Evolutionary conservation across 2,888 invertebrate species (phyloP).

Genomic region (Norana najaformis): DNA sequence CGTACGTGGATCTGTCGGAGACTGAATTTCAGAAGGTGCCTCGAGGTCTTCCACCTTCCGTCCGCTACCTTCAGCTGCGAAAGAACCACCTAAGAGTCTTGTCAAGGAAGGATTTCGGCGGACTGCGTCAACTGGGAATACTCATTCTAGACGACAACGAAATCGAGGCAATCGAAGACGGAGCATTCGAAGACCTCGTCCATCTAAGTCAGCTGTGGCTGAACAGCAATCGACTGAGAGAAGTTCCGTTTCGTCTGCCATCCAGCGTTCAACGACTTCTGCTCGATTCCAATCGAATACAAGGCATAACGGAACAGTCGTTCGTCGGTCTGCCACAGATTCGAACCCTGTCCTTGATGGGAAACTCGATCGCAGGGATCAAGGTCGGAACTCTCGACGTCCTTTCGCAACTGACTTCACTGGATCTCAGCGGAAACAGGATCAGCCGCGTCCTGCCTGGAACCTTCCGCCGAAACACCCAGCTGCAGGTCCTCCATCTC

Average conservation of each 20-base stretch:
- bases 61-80: constrained; percentile 43
- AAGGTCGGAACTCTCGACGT: neutral
- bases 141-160: constrained; percentile 81
- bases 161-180: constrained; percentile 46
- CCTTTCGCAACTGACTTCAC: neutral
- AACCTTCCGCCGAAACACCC: constrained; percentile 16
- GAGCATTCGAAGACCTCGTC: neutral
- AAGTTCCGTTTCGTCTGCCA: constrained; percentile 14
- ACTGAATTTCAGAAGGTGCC: constrained; percentile 41
- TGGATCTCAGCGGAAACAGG: constrained; percentile 25
- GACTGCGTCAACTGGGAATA: constrained; percentile 70
- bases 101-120: constrained; percentile 18
- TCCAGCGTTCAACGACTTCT: neutral
- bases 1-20: constrained; percentile 45
- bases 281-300: constrained; percentile 22
- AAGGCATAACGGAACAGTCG: neutral
- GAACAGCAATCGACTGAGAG: neutral
- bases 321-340: constrained; percentile 10
- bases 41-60: constrained; percentile 43
- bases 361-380: neutral
- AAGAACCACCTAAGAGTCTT: constrained; percentile 44
- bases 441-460: neutral
- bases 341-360: constrained; percentile 17
- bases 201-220: constrained; percentile 26
- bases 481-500: constrained; percentile 27